These are phyloP conservation scores for Gavialis gangeticus DNA, from an alignment of 2,113 vertebrate species.

Conservation along the genomic window DNA sequence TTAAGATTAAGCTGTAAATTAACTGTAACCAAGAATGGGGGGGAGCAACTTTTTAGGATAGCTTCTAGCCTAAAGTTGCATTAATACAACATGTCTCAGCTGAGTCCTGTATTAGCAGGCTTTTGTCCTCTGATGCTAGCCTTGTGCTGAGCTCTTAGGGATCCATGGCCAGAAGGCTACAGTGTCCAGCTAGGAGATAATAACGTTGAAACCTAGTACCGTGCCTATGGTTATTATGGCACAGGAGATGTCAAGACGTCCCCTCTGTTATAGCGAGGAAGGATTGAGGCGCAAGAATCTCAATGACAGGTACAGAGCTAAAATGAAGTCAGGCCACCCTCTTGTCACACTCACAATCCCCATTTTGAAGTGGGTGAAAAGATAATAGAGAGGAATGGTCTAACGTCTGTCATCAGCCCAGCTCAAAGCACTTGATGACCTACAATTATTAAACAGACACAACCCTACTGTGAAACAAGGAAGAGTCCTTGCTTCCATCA, in stretches of 20 bases:
- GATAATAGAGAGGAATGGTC: neutral
- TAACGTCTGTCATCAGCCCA: neutral
- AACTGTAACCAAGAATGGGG: neutral
- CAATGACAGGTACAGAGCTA: neutral
- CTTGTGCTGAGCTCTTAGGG: neutral
- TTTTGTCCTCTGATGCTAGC: neutral
- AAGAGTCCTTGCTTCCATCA: neutral
- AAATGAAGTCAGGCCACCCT: neutral
- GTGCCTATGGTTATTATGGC: neutral
- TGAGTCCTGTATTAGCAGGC: neutral
- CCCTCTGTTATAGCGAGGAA: neutral
- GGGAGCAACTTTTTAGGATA: neutral
- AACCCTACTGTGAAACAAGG: neutral
- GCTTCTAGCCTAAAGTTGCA: neutral
- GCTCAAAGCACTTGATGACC: neutral
- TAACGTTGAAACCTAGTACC: neutral
- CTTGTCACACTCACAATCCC: neutral
- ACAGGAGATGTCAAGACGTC: neutral
- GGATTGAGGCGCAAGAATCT: neutral
- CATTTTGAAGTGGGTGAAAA: fast-evolving
- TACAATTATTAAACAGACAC: neutral
- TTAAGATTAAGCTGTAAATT: slow-evolving; percentile 53
- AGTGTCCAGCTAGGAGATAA: neutral
- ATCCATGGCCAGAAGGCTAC: neutral
- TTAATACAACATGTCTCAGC: neutral